Conservation (phyloP, 2,797 vertebrate species). For the Thamnophis elegans region DNA sequence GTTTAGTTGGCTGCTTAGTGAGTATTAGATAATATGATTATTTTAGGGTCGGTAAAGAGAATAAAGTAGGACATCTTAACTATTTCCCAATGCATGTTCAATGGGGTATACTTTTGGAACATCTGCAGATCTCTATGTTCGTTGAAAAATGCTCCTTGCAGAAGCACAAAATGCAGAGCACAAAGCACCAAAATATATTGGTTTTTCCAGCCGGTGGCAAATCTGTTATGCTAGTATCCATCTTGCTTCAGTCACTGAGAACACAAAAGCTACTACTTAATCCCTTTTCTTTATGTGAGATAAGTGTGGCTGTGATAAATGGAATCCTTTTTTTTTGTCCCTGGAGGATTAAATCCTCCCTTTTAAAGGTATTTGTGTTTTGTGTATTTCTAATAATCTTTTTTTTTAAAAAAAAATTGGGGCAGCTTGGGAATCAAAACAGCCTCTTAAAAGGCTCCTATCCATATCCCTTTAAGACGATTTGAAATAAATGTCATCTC, state of each 20-base stretch:
- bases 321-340: constrained; percentile 59
- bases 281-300: constrained; percentile 57
- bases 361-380: constrained; percentile 39
- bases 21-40: neutral
- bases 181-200: constrained; percentile 59
- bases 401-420: constrained; percentile 56
- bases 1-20: neutral
- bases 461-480: neutral
- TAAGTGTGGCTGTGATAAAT: constrained; percentile 66
- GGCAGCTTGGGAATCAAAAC: constrained; percentile 57
- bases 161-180: constrained; percentile 41
- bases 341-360: constrained; percentile 59
- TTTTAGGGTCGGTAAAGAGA: neutral
- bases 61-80: neutral
- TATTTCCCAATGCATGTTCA: neutral
- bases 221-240: constrained; percentile 66
- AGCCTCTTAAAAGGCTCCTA: constrained; percentile 37
- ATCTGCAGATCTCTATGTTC: constrained; percentile 36
- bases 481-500: neutral
- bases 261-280: constrained; percentile 68
- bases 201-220: constrained; percentile 64
- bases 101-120: neutral
- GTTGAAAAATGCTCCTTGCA: constrained; percentile 57
- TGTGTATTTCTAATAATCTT: constrained; percentile 54
- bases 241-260: constrained; percentile 62